These are phyloP conservation scores for Colaptes auratus DNA, from an alignment of 2,113 vertebrate species.

Conservation along the genomic window DNA sequence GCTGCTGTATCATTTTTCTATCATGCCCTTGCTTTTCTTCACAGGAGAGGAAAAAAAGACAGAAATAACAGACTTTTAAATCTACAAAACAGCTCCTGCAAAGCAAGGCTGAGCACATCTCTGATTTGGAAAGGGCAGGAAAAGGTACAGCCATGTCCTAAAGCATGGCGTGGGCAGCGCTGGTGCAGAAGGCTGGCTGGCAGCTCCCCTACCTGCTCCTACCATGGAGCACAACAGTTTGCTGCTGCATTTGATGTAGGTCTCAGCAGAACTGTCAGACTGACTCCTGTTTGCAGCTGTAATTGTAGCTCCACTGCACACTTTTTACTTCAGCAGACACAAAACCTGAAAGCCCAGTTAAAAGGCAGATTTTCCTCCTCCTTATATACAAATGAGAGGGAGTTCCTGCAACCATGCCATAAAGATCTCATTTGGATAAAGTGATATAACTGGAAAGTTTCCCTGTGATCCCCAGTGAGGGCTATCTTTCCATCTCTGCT, in stretches of 20 bases:
- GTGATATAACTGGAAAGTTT: background rate
- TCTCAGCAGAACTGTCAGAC: background rate
- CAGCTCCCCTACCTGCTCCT: background rate
- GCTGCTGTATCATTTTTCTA: background rate
- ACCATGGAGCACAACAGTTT: background rate
- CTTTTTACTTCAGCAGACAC: background rate
- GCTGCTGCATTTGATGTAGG: accelerated
- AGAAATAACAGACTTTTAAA: background rate
- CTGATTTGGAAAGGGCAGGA: background rate
- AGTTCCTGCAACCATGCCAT: background rate
- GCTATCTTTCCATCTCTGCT: constrained; percentile 6
- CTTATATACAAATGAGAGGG: background rate
- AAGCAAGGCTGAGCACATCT: background rate
- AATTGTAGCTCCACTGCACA: accelerated
- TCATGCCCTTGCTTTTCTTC: background rate
- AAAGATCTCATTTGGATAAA: background rate
- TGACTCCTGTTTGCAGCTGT: background rate
- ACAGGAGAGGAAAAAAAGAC: background rate
- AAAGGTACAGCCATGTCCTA: background rate
- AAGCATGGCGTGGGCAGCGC: accelerated
- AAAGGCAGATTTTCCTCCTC: background rate
- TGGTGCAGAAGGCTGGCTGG: background rate
- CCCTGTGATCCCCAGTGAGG: background rate
- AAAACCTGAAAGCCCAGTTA: background rate
- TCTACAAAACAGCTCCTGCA: background rate